Evolutionary conservation across 1,140 invertebrate species (phyloP).

Genomic region (Maconellicoccus hirsutus): DNA sequence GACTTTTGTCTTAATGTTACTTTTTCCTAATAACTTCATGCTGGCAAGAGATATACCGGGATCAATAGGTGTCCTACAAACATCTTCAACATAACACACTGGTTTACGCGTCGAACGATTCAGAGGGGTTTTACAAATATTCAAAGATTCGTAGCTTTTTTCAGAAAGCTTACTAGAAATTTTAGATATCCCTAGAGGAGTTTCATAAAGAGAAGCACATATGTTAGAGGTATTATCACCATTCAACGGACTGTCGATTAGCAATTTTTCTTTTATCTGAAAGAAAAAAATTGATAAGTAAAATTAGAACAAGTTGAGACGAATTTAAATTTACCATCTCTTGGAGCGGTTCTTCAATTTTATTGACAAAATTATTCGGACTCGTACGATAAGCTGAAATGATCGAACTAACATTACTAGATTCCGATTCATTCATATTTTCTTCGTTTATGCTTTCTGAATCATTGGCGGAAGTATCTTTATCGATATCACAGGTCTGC

Average conservation of each 20-base stretch:
- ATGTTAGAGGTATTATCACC: background rate
- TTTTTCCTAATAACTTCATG: background rate
- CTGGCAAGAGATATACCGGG: background rate
- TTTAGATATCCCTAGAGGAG: background rate
- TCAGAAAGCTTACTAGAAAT: background rate
- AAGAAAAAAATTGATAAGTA: too few relatives aligned
- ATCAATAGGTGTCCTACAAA: background rate
- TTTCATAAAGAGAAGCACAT: background rate
- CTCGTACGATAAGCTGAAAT: too few relatives aligned
- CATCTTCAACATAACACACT: background rate
- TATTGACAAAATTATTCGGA: too few relatives aligned
- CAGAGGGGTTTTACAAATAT: background rate
- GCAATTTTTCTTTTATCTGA: too few relatives aligned
- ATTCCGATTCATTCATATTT: too few relatives aligned
- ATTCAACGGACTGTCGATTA: background rate
- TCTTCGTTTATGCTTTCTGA: too few relatives aligned
- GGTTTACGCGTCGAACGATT: background rate
- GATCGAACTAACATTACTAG: too few relatives aligned
- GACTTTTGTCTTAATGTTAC: background rate
- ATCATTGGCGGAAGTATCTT: too few relatives aligned
- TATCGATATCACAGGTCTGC: too few relatives aligned
- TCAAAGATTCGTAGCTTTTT: background rate
- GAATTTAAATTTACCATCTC: too few relatives aligned
- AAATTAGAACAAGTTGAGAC: too few relatives aligned
- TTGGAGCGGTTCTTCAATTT: too few relatives aligned